Percentiles rank a stretch among this genome's conserved stretches.
Conservation (phyloP, 2,797 vertebrate genomes). For the Lagocephalus sceleratus region DNA sequence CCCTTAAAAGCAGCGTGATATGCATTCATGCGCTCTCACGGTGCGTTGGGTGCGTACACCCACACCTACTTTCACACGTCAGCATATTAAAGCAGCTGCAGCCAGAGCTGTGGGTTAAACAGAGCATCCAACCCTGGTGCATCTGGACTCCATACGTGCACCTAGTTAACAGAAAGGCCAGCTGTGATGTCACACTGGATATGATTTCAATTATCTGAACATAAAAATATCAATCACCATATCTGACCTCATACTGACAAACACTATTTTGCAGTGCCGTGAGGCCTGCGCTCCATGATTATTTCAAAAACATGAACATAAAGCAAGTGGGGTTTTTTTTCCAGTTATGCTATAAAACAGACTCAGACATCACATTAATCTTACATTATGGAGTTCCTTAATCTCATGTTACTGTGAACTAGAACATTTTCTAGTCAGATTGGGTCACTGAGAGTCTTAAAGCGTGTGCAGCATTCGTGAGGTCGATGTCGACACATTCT, state of each 20-base stretch:
- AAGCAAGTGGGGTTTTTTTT: no score
- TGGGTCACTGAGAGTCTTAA: no score
- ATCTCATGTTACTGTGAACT: no score
- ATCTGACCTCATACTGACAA: slow-evolving; percentile 33
- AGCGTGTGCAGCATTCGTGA: no score
- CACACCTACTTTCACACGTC: slow-evolving; percentile 56
- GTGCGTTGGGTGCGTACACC: slow-evolving; percentile 28
- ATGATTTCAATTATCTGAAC: slow-evolving; percentile 48
- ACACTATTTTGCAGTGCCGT: not conserved
- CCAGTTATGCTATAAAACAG: no score
- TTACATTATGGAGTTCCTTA: no score
- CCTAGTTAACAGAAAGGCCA: slow-evolving; percentile 42
- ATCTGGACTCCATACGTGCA: slow-evolving; percentile 29
- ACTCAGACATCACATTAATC: no score
- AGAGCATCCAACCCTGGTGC: slow-evolving; percentile 42
- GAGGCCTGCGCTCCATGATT: no score
- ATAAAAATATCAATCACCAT: slow-evolving; percentile 32
- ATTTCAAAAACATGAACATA: no score
- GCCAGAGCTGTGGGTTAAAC: slow-evolving; percentile 33
- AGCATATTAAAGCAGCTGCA: slow-evolving; percentile 50
- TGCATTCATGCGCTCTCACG: slow-evolving; percentile 38
- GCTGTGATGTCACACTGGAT: slow-evolving; percentile 52
- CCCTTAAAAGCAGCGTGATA: slow-evolving; percentile 22
- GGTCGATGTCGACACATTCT: no score
- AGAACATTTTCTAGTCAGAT: no score